Conservation (phyloP, 1,140 invertebrate genomes). For the Musca domestica region DNA sequence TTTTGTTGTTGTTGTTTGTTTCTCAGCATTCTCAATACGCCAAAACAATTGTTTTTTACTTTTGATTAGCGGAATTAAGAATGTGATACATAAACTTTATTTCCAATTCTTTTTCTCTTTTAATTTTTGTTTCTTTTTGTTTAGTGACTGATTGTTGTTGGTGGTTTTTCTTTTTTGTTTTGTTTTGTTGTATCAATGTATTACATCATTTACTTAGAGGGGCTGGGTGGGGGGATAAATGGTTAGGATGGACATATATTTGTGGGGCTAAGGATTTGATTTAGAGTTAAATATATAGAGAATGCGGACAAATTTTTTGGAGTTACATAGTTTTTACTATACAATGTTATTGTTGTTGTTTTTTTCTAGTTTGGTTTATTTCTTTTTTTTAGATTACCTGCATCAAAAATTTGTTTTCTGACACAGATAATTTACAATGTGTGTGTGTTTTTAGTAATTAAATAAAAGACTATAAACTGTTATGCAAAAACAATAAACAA, state of each 20-base stretch:
- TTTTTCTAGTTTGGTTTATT: too few species aligned
- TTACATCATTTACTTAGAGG: neutral
- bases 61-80: neutral
- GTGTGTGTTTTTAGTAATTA: too few species aligned
- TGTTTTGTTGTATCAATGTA: neutral
- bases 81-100: slow-evolving; percentile 20
- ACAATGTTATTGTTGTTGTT: too few species aligned
- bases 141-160: slow-evolving; percentile 4
- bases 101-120: slow-evolving; percentile 14
- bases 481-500: too few species aligned
- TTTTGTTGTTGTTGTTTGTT: slow-evolving; percentile 7
- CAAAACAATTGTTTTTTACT: neutral
- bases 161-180: neutral
- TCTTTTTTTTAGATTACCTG: too few species aligned
- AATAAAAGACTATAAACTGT: too few species aligned
- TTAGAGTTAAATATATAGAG: neutral
- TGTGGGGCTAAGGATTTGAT: neutral
- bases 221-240: too few species aligned
- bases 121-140: slow-evolving; percentile 4
- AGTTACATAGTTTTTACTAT: too few species aligned
- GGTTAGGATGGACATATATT: neutral
- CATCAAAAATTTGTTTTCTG: too few species aligned
- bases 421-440: too few species aligned
- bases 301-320: too few species aligned
- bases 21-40: slow-evolving; percentile 12